Evolutionary conservation across 2,113 vertebrate species (phyloP), one percentile per base, ranked within the genome.

Genomic region (Clarias batrachus): DNA sequence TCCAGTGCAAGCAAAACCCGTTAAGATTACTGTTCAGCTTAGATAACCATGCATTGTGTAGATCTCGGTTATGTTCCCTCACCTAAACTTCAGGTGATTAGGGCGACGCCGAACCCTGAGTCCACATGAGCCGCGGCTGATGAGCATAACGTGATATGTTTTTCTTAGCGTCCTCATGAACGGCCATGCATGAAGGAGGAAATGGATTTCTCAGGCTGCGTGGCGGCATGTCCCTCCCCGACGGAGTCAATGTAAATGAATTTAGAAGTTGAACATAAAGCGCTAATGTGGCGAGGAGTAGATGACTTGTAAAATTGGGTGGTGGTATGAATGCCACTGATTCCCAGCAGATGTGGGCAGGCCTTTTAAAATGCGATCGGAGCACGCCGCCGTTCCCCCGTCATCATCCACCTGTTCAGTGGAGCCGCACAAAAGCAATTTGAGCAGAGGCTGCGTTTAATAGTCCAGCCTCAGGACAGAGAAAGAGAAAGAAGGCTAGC

Each of bases 331-430:
- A 87, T 84, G 83, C 87, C 87, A 88, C 86, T 87, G 90, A 91
- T 86, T 88, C 83, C 77, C 65, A 77, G 57, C 84, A 84, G 83
- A 87, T 82, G 83, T 70, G 57, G 62, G 65, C 74, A 85, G 83
- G 77, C 74, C 71, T 87, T 89, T 91, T 80, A 84, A 89, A 86
- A 89, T 84, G 77, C 87, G 84, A 71, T 87, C 80, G 71, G 86
- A 77, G 56, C 74, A 68, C 81, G 16, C 70, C 41, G 52, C 68
- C 71, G 33, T 82, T 52, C 78, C 85, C 23, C 25, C 70, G 30
- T 90, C 88, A 89, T 92, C 88, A 90, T 86, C 87, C 86, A 79
- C 84, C 76, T 88, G 91, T 87, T 87, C 92, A 86, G 85, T 86
- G 84, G 60, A 90, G 87, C 90, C 81, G 80, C 79, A 87, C 82